Base-by-base conservation (phyloP, 2,888 invertebrate genomes). In the Stenoptilia bipunctidactyla region DNA sequence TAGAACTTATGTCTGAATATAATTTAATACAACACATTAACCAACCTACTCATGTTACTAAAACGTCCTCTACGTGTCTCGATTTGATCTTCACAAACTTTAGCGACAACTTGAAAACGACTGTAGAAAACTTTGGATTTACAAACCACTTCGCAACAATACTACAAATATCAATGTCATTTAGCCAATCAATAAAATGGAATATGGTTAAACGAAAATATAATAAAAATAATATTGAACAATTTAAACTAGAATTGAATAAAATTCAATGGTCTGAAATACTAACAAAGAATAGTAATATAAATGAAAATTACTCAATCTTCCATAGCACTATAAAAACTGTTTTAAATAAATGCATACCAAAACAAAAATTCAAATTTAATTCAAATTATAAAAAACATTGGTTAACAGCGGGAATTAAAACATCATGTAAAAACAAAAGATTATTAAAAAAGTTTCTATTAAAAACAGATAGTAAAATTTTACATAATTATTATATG, bases 11-110 rank as follows among this genome's bases (percentile, higher is more conserved):
- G 30, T 30, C 12, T 8, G n/a, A 30, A 12, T 30, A 30, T 30
- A 30, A 35, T 13, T 35, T 35, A 12, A 35, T 2, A 9, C 15
- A 14, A 15, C 13, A 35, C 6, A 13, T 35, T 14, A 35, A 35
- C 9, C n/a, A 35, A 14, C 35, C 35, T 12, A 35, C 35, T 14
- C 13, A 13, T 12, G 14, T 35, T 15, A 35, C 35, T 12, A 13
- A 35, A 35, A 35, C 35, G n/a, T n/a, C n/a, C n/a, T n/a, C n/a
- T n/a, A n/a, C n/a, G 9, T 35, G 14, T 35, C 13, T 35, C 6
- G 35, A 35, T 15, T 13, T 35, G 13, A 35, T 35, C 9, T 35
- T 35, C 15, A 35, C 13, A 9, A 35, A 35, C 15, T 13, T 35
- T 13, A 35, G 13, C 13, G 13, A 35, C 12, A n/a, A 35, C 13